Evolutionary conservation across 2,113 vertebrate genomes (phyloP).

Genomic region (Hyperopisus bebe): DNA sequence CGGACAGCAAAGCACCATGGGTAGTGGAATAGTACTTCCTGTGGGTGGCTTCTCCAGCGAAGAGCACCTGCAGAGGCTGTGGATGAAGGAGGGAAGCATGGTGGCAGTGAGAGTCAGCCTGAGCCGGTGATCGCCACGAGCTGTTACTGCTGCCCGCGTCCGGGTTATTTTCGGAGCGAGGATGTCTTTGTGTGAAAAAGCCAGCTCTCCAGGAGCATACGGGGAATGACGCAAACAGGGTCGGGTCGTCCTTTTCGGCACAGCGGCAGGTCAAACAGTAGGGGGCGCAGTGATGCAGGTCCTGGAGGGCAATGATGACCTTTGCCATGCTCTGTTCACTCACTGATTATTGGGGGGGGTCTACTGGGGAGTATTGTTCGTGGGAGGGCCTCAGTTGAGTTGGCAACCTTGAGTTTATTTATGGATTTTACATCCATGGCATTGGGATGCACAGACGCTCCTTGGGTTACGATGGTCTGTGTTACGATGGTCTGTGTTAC

Average conservation of each 20-base stretch:
- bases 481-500: not conserved
- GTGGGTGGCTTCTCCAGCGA: conserved; percentile 95
- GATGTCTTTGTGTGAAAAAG: conserved; percentile 4
- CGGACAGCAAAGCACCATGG: conserved; percentile 97
- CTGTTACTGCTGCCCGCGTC: conserved; percentile 15
- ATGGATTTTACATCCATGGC: not conserved
- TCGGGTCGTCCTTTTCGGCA: not conserved
- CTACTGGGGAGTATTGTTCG: not conserved
- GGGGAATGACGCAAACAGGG: not conserved
- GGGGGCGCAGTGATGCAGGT: not conserved
- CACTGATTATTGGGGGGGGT: not conserved
- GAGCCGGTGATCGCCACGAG: conserved; percentile 15
- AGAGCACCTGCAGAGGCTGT: conserved; percentile 95
- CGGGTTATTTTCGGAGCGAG: not conserved
- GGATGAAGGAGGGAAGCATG: conserved; percentile 9
- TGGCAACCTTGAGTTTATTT: not conserved
- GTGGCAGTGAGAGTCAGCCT: conserved; percentile 27
- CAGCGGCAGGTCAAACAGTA: not conserved
- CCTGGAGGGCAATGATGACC: not conserved
- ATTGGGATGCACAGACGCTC: not conserved
- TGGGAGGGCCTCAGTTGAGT: not conserved
- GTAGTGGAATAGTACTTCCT: conserved; percentile 99
- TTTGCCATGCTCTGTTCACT: not conserved
- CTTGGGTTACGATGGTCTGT: not conserved
- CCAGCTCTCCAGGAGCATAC: not conserved